These are phyloP conservation scores for Upupa epops DNA, from an alignment of 2,113 vertebrate species.

Conservation along the genomic window DNA sequence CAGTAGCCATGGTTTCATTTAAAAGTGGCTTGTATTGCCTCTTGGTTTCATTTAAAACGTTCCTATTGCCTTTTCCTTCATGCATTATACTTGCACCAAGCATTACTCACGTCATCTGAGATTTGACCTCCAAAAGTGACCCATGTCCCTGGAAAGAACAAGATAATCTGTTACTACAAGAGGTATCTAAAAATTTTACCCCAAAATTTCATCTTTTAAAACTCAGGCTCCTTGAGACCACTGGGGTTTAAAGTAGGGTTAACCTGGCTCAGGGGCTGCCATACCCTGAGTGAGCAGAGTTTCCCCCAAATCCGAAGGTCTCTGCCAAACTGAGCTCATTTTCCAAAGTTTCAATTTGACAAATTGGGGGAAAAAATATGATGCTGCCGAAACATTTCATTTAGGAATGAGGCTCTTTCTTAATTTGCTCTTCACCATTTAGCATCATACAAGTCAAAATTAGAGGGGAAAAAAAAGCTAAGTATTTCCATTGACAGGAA, in stretches of 20 bases:
- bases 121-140: slow-evolving; percentile 98
- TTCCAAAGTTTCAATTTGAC: neutral
- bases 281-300: neutral
- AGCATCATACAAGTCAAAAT: neutral
- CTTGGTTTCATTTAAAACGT: no score
- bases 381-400: neutral
- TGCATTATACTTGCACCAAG: neutral
- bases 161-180: neutral
- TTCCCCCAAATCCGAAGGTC: neutral
- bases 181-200: neutral
- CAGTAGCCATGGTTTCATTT: neutral
- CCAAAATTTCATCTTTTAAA: neutral
- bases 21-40: no score
- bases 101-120: slow-evolving; percentile 90
- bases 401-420: neutral
- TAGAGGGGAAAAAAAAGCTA: no score
- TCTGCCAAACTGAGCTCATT: neutral
- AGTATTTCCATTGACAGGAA: neutral
- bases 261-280: neutral
- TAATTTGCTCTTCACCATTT: neutral
- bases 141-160: slow-evolving; percentile 88
- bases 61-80: neutral
- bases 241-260: neutral
- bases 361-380: neutral
- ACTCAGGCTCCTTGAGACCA: neutral